These are phyloP conservation scores for Chaetophractus vellerosus DNA, from an alignment of 2,797 vertebrate genomes.

Conservation along the genomic window DNA sequence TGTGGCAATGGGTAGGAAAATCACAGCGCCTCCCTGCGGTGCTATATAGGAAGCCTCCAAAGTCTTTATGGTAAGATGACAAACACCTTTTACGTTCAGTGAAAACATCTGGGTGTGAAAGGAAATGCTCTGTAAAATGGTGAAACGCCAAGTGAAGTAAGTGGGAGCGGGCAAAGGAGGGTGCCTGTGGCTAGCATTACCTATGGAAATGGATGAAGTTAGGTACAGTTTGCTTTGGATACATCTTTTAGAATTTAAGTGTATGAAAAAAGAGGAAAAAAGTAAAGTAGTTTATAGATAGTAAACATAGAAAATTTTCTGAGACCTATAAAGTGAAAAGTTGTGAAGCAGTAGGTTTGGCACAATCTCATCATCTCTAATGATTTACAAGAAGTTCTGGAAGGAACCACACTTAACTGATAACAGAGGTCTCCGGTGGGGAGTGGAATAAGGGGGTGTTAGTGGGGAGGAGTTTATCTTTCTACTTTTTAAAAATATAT, in stretches of 20 bases:
- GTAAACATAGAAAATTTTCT: not conserved
- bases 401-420: not conserved
- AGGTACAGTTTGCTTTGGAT: not conserved
- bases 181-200: not conserved
- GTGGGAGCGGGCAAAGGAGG: not conserved
- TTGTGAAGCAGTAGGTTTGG: not conserved
- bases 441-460: not conserved
- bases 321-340: not conserved
- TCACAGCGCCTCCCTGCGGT: not conserved
- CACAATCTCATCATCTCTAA: not conserved
- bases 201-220: not conserved
- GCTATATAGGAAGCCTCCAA: not conserved
- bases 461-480: not conserved
- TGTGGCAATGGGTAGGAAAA: not conserved
- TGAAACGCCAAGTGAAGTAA: not conserved
- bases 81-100: not conserved
- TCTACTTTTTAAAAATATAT: not conserved
- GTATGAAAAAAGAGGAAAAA: not conserved
- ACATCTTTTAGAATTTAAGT: not conserved
- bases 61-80: not conserved
- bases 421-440: not conserved
- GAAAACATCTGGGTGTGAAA: not conserved
- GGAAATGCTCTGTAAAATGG: not conserved
- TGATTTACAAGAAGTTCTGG: conserved; percentile 4
- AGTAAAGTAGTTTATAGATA: not conserved